phyloP scores from a whole-genome alignment of 2,888 invertebrate species.

The Callyntrura guangdongensis region DNA sequence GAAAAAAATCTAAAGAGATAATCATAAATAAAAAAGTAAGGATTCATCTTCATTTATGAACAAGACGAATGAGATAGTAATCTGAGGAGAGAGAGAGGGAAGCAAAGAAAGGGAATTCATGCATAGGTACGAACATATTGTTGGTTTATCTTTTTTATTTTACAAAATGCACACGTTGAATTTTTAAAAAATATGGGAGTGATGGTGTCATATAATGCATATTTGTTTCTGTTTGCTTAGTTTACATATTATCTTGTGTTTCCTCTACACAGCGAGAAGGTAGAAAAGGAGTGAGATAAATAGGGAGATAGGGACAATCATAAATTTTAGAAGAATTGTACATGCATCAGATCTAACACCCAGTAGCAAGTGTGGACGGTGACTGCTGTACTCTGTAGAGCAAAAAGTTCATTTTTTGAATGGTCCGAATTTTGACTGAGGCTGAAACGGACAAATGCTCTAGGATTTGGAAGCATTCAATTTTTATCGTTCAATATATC shows the following conservation, averaged over 20 bases:
- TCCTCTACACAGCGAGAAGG: background rate
- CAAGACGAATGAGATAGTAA: conserved; percentile 51
- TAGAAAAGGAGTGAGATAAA: conserved; percentile 30
- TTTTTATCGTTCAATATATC: background rate
- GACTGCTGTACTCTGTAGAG: background rate
- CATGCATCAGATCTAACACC: conserved; percentile 62
- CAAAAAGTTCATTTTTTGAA: background rate
- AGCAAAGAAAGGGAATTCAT: background rate
- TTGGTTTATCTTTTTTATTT: too few species aligned
- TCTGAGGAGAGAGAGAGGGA: conserved; percentile 14
- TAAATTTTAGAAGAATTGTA: conserved; percentile 67
- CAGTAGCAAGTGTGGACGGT: conserved; percentile 65
- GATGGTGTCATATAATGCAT: conserved; percentile 32
- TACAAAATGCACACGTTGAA: conserved; percentile 36
- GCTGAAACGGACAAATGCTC: background rate
- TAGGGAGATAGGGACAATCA: conserved; percentile 56
- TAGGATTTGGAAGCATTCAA: background rate
- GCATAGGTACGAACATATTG: too few species aligned
- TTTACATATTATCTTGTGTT: too few species aligned
- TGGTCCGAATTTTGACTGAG: background rate
- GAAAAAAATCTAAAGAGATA: conserved; percentile 14
- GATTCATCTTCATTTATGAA: conserved; percentile 16
- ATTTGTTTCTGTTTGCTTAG: background rate
- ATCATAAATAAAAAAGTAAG: conserved; percentile 45
- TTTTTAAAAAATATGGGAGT: conserved; percentile 1